Base-by-base conservation (phyloP, 2,797 vertebrate species). In the Diglossa cyanea region DNA sequence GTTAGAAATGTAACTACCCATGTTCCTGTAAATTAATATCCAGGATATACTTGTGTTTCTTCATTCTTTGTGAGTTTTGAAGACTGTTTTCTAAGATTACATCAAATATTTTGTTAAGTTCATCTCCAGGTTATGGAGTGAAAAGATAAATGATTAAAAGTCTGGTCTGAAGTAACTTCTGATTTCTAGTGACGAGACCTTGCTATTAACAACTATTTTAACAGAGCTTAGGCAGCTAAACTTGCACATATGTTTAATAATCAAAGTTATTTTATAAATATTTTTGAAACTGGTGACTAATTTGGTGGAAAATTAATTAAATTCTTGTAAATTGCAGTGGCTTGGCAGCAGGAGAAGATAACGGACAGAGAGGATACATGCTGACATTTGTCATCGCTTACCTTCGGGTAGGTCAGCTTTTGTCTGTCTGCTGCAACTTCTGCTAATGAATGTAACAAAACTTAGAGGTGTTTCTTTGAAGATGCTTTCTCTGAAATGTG, bases 281-380 rank as follows among this genome's bases (percentile, higher is more conserved):
- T 44, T 91, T 78, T 75, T 83, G 18, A 42, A 93, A 47, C 20
- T 8, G 7, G 5, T 72, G 33, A 83, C 15, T 75, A 37, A 33
- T 91, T 88, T 65, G 40, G 53, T 86, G 83, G 54, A 55, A 92
- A 86, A 66, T 70, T 88, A 89, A 83, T 94, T 94, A 86, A 66
- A 86, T 93, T 97, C 76, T 86, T 89, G 10, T 92, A 97, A 96
- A 97, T 98, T 98, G 70, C 97, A 99, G 99, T 96, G 99, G 99
- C 88, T 98, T 99, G 98, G 99, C 99, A 97, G 99, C 98, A 97
- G 99, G 99, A 98, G 99, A 99, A 98, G 99, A 99, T 98, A 99
- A 99, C 97, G 99, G 99, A 84, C 99, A 99, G 97, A 99, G 99
- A 97, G 99, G 99, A 95, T 99, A 99, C 98, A 99, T 99, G 98